Evolutionary conservation across 2,888 invertebrate species (phyloP).

Genomic region (Andricus quercusramuli): DNA sequence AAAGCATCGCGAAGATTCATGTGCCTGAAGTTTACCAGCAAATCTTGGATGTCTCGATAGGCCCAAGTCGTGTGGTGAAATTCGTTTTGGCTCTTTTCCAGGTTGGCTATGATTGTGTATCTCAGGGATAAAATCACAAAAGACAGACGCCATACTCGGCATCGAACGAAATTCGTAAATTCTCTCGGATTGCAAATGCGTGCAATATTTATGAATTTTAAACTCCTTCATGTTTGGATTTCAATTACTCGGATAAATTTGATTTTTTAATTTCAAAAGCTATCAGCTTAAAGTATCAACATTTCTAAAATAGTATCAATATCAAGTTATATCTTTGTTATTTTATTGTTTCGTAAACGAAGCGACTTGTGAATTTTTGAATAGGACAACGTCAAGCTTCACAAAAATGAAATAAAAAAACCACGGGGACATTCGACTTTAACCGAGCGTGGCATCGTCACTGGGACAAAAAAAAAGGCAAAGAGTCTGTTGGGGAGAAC

Average conservation of each 20-base stretch:
- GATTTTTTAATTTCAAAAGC: too few species aligned
- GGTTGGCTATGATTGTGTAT: slow-evolving; percentile 57
- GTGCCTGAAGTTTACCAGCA: slow-evolving; percentile 53
- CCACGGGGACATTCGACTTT: slow-evolving; percentile 21
- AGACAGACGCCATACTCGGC: not conserved
- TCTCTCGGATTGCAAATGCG: not conserved
- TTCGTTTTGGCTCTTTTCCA: slow-evolving; percentile 58
- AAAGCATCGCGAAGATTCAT: slow-evolving; percentile 30
- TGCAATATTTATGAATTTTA: not conserved
- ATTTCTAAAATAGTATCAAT: too few species aligned
- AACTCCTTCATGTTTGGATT: not conserved
- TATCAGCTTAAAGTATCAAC: too few species aligned
- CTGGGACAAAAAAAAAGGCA: slow-evolving; percentile 5
- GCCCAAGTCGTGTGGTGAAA: slow-evolving; percentile 48
- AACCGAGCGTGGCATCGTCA: slow-evolving; percentile 32
- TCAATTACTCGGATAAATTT: not conserved
- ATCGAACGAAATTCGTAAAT: not conserved
- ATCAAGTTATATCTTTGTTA: not conserved
- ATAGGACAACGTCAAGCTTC: not conserved
- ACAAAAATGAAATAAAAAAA: slow-evolving; percentile 14
- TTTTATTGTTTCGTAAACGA: not conserved
- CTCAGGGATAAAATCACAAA: slow-evolving; percentile 39
- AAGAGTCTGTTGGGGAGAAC: slow-evolving; percentile 1
- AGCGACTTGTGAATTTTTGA: not conserved
- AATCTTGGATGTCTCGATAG: slow-evolving; percentile 54